phyloP scores from a whole-genome alignment of 2,797 vertebrate genomes.

The Varecia variegata region DNA sequence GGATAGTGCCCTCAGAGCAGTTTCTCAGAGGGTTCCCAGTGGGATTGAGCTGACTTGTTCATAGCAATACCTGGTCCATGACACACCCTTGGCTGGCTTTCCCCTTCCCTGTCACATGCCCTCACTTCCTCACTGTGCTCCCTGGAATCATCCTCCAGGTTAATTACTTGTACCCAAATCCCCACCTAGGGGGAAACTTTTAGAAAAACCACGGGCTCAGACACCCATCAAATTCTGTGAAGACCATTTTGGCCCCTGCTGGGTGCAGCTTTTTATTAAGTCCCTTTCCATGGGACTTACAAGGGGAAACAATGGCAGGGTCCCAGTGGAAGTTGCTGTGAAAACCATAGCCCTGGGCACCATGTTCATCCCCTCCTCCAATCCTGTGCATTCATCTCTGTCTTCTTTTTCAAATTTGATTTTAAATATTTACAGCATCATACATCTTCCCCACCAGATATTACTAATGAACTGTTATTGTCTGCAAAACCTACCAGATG shows the following conservation, averaged over 20 bases:
- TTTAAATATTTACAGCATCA: slow-evolving; percentile 99
- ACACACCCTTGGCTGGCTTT: not conserved
- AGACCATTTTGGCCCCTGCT: not conserved
- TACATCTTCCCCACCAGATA: slow-evolving; percentile 98
- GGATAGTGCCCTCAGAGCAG: not conserved
- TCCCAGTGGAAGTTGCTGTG: slow-evolving; percentile 67
- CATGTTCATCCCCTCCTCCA: slow-evolving; percentile 78
- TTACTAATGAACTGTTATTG: slow-evolving; percentile 99
- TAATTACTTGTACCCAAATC: not conserved
- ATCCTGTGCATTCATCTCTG: slow-evolving; percentile 95
- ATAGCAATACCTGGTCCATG: fast-evolving
- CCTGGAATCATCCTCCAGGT: not conserved
- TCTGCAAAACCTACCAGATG: slow-evolving; percentile 95
- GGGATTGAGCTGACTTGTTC: fast-evolving
- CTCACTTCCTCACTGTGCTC: not conserved
- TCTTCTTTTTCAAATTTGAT: slow-evolving; percentile 99
- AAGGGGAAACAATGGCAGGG: slow-evolving; percentile 74
- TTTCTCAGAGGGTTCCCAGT: not conserved
- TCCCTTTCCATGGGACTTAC: slow-evolving; percentile 30
- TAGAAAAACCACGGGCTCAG: not conserved
- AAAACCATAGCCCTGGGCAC: slow-evolving; percentile 86
- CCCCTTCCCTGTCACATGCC: not conserved
- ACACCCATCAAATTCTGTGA: not conserved
- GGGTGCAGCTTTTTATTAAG: not conserved
- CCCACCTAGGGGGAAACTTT: not conserved